Evolutionary conservation across 2,113 vertebrate species (phyloP).

Genomic region (Sander vitreus): DNA sequence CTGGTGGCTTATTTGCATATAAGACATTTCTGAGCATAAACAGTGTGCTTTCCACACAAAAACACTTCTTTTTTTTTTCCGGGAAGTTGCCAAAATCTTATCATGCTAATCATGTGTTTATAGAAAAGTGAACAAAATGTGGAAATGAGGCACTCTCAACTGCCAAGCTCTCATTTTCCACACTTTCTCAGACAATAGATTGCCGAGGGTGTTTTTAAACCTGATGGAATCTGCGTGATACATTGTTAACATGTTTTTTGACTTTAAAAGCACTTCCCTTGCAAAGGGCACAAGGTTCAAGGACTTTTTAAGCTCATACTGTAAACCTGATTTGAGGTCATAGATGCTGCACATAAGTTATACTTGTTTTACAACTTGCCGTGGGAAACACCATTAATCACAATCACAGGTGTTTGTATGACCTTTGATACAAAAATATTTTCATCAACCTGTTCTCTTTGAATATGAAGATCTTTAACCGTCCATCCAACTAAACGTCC

Average conservation of each 20-base stretch:
- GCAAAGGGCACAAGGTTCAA: conserved; percentile 53
- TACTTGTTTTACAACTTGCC: conserved; percentile 17
- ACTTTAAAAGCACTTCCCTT: conserved; percentile 66
- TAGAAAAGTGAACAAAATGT: conserved; percentile 77
- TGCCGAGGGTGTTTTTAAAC: conserved; percentile 62
- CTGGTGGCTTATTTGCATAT: conserved; percentile 40
- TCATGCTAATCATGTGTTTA: conserved; percentile 60
- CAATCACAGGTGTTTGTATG: conserved; percentile 34
- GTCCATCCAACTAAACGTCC: not conserved
- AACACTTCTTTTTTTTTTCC: not conserved
- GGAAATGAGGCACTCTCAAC: conserved; percentile 72
- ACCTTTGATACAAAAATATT: conserved; percentile 43
- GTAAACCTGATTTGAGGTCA: conserved; percentile 40
- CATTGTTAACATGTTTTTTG: conserved; percentile 67
- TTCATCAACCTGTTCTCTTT: conserved; percentile 26
- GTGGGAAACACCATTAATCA: conserved; percentile 64
- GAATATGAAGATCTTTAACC: conserved; percentile 3
- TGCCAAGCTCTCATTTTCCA: conserved; percentile 57
- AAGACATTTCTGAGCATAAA: not conserved
- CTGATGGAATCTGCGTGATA: conserved; percentile 43
- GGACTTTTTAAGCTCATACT: conserved; percentile 38
- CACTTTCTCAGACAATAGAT: conserved; percentile 63
- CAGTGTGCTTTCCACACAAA: conserved; percentile 15
- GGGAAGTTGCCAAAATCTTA: conserved; percentile 55
- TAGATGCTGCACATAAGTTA: not conserved